These are phyloP conservation scores for Sprattus sprattus DNA, from an alignment of 2,113 vertebrate species.

Conservation along the genomic window DNA sequence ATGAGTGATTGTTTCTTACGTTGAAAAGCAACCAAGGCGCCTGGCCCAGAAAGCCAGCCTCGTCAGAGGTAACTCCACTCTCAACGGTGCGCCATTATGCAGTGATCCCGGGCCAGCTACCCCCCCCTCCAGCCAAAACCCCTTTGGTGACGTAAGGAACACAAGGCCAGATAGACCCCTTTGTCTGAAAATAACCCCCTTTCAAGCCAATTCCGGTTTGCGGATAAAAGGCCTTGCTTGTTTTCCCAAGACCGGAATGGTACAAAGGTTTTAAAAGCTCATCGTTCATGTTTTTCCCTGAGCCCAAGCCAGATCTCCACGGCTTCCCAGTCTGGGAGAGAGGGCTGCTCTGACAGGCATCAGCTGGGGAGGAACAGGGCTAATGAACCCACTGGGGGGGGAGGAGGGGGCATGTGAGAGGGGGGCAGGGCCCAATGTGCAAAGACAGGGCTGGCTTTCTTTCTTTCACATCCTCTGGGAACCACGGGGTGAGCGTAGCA, in stretches of 20 bases:
- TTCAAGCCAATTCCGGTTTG: slow-evolving; percentile 49
- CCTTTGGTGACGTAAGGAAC: slow-evolving; percentile 19
- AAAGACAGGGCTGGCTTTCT: neutral
- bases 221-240: slow-evolving; percentile 56
- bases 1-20: neutral
- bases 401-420: neutral
- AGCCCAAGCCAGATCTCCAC: slow-evolving; percentile 34
- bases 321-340: neutral
- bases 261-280: slow-evolving; percentile 56
- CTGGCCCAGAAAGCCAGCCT: neutral
- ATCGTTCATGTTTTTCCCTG: slow-evolving; percentile 66
- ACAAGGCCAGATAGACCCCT: slow-evolving; percentile 42
- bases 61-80: neutral
- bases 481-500: neutral
- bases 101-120: neutral
- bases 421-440: neutral
- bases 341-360: slow-evolving; percentile 52
- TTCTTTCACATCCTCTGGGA: slow-evolving; percentile 9
- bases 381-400: slow-evolving; percentile 66
- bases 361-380: slow-evolving; percentile 57
- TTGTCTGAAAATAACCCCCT: slow-evolving; percentile 43
- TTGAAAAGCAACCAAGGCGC: neutral
- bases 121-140: neutral
- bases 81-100: neutral
- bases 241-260: slow-evolving; percentile 50